These are phyloP conservation scores for Thymelicus acteon DNA, from an alignment of 2,888 invertebrate genomes.

Conservation along the genomic window DNA sequence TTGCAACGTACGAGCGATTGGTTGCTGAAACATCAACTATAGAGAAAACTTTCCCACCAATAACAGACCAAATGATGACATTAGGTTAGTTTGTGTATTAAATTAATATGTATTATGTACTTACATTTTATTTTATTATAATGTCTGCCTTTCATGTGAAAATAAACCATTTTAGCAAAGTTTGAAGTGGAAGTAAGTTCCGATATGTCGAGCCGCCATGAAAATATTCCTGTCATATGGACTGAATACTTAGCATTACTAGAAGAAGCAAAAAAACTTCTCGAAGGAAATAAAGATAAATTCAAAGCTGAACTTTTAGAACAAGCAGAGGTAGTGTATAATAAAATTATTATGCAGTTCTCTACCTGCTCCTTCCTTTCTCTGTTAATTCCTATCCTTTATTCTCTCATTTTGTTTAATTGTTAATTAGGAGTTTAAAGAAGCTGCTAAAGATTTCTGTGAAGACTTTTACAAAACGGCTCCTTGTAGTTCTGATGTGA, in stretches of 20 bases:
- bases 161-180: constrained; percentile 74
- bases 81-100: constrained; percentile 75
- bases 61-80: constrained; percentile 89
- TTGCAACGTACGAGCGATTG: constrained; percentile 88
- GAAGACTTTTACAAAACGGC: constrained; percentile 88
- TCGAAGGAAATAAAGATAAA: constrained; percentile 89
- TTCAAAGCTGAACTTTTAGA: constrained; percentile 89
- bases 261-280: constrained; percentile 88
- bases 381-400: constrained; percentile 8
- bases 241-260: constrained; percentile 87
- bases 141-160: no score
- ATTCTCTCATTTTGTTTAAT: constrained; percentile 20
- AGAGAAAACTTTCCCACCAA: constrained; percentile 90
- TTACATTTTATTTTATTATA: no score
- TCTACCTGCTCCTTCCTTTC: constrained; percentile 12
- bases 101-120: no score
- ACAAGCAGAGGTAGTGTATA: constrained; percentile 85
- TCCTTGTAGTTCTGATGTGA: constrained; percentile 86
- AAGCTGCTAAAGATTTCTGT: constrained; percentile 87
- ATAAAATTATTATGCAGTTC: neutral
- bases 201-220: constrained; percentile 83
- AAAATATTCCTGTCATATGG: constrained; percentile 88
- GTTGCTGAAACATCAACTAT: constrained; percentile 86
- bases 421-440: constrained; percentile 84
- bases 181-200: constrained; percentile 89